Evolutionary conservation across 2,113 vertebrate species (phyloP).

Genomic region (Lanius ludovicianus): DNA sequence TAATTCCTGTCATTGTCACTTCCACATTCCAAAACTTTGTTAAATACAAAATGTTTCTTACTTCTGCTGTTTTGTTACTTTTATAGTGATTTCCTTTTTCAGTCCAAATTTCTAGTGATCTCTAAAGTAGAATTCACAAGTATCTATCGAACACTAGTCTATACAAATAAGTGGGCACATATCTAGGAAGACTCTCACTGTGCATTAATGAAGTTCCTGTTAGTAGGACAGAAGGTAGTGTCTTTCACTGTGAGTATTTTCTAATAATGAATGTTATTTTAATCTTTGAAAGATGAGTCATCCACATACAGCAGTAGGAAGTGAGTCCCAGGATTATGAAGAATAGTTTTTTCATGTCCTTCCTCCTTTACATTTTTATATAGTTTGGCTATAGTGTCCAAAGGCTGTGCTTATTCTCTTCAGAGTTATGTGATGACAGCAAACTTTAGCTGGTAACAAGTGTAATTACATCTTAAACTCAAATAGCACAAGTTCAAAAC

Average conservation of each 20-base stretch:
- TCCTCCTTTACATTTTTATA: constrained; percentile 2
- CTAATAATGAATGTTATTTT: constrained; percentile 25
- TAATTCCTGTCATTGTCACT: neutral
- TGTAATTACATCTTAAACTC: neutral
- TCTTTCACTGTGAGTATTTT: neutral
- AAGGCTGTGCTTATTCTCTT: neutral
- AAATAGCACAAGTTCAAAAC: neutral
- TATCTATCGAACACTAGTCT: neutral
- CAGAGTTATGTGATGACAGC: neutral
- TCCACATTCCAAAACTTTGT: neutral
- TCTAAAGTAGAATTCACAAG: neutral
- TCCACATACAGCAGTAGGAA: neutral
- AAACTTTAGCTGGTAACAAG: neutral
- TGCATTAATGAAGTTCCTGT: neutral
- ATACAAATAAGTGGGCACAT: neutral
- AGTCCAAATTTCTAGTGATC: neutral
- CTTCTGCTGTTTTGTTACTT: neutral
- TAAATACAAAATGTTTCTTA: neutral
- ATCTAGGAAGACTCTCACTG: neutral
- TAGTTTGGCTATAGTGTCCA: neutral
- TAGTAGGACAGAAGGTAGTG: neutral
- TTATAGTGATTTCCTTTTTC: neutral
- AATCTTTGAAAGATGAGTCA: constrained; percentile 1
- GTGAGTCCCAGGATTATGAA: neutral
- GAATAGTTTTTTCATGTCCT: neutral